phyloP scores from a whole-genome alignment of 2,888 invertebrate genomes.

The Scaeva pyrastri region DNA sequence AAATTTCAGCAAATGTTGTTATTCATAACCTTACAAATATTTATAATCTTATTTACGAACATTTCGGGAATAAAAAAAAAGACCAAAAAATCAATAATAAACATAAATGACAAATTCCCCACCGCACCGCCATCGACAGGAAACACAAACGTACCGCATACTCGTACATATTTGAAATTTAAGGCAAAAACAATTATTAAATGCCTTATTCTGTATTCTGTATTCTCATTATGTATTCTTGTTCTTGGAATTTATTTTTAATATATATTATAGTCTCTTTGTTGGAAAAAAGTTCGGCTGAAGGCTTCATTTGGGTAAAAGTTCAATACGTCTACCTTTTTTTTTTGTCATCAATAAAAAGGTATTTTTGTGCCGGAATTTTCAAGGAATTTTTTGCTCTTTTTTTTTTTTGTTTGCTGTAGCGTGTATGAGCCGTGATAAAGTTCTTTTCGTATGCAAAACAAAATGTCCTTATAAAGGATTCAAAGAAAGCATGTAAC shows the following conservation, averaged over 20 bases:
- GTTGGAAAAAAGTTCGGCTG: background rate
- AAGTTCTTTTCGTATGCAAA: constrained; percentile 9
- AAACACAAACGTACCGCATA: too few species aligned
- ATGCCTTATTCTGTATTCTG: constrained; percentile 17
- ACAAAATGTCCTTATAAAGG: constrained; percentile 7
- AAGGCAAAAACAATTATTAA: constrained; percentile 25
- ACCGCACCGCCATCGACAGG: too few species aligned
- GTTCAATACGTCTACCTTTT: constrained; percentile 15
- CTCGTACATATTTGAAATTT: background rate
- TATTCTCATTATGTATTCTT: constrained; percentile 21
- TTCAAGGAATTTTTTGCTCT: constrained; percentile 10
- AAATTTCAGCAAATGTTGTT: background rate
- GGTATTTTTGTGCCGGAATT: constrained; percentile 10
- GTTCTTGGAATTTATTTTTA: constrained; percentile 12
- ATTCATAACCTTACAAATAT: background rate
- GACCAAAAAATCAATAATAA: background rate
- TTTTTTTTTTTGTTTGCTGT: background rate
- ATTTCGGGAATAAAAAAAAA: background rate
- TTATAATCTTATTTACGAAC: background rate
- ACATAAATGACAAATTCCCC: too few species aligned
- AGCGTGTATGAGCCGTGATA: background rate
- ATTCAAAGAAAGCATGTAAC: too few species aligned
- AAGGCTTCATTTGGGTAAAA: constrained; percentile 28
- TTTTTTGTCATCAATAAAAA: constrained; percentile 1
- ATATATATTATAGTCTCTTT: constrained; percentile 11